Evolutionary conservation across 92 coral and sea anemone species (phyloP), one percentile per base, ranked within the genome.

Genomic region (Heliopora coerulea): DNA sequence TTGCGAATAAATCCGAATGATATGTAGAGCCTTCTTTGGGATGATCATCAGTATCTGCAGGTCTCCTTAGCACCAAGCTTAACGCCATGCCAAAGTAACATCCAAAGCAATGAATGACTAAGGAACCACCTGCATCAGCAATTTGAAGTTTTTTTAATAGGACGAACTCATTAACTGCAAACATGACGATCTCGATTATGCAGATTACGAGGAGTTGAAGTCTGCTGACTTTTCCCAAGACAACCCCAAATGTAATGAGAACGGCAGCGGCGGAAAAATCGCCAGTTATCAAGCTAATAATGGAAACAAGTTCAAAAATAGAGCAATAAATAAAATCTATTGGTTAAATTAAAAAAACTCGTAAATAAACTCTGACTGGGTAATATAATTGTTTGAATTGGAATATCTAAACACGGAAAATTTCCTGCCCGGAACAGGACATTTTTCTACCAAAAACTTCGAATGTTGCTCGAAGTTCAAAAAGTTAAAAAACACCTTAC

Each of bases 111-210:
- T 87, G 91, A 24, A 87, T 83, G 26, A 87, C 79, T 79, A 87
- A 70, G 11, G 91, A 87, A 21, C 91, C 91, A 20, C 91, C 91
- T 30, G 91, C 91, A 68, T 87, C 91, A 19, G 91, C 77, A 19
- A 87, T 83, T 80, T 87, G 72, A 3, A 87, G 77, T 68, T 87
- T 74, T 44, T 87, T 72, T 18, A 84, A 69, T 42, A 61, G 61
- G 60, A 87, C 64, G 77, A 73, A 84, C 58, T 84, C 91, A 73
- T 87, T 87, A 30, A 87, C 49, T 34, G 88, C 68, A 67, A 74
- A 87, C 67, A 87, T 73, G 52, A 87, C 63, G 41, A 75, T 73
- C 65, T 87, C 91, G 14, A 87, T 79, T 49, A 87, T 49, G 10
- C 85, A 88, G 37, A 87, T 84, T 20, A 83, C 13, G 30, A 87